Conservation (phyloP, 1,140 invertebrate species). For the Atta colombica region DNA sequence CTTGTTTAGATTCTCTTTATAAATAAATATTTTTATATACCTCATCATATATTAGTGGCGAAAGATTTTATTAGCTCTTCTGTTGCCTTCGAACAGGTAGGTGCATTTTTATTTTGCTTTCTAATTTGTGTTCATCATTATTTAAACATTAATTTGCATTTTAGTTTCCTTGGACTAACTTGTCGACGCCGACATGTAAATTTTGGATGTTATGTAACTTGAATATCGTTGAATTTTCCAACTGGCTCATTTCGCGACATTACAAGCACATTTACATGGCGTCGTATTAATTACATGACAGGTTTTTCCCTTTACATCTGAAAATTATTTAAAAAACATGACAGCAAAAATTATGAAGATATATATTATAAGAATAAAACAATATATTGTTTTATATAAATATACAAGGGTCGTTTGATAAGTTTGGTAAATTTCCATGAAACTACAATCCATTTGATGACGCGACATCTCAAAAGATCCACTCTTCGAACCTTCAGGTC, state of each 20-base stretch:
- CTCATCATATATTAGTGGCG: neutral
- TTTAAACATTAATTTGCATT: conserved; percentile 32
- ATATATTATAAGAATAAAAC: too few species aligned
- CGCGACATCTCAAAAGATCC: too few species aligned
- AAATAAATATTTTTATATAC: neutral
- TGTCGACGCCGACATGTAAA: neutral
- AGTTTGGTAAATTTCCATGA: too few species aligned
- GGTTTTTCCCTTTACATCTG: conserved; percentile 36
- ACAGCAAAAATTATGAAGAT: neutral
- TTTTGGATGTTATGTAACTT: neutral
- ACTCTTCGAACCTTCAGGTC: too few species aligned
- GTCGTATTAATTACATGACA: conserved; percentile 41
- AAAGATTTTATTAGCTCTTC: conserved; percentile 33
- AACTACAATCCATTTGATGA: too few species aligned
- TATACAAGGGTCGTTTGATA: too few species aligned
- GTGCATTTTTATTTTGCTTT: conserved; percentile 31
- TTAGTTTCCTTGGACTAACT: neutral
- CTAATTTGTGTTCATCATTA: conserved; percentile 21
- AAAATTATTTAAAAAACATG: conserved; percentile 1
- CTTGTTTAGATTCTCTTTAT: neutral
- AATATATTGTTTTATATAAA: too few species aligned
- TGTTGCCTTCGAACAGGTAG: conserved; percentile 28
- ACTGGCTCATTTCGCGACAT: conserved; percentile 9
- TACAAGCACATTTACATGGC: conserved; percentile 12
- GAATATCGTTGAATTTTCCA: neutral